Evolutionary conservation across 1,140 invertebrate genomes (phyloP), one percentile per base, ranked within the genome.

Genomic region (Drosophila sturtevanti): DNA sequence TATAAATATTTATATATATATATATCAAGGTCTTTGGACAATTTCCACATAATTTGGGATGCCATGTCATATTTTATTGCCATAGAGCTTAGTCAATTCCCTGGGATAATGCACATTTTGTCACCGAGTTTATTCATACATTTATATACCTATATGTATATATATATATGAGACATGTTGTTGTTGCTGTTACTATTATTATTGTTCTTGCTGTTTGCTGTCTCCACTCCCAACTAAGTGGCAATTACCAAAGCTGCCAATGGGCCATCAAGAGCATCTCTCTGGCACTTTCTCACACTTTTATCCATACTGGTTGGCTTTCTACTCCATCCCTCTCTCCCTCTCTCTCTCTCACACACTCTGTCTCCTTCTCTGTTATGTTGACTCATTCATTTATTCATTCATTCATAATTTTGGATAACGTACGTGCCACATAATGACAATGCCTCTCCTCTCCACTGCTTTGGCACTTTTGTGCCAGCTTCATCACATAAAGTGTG

Each of bases 371-470:
- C n/a, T 18, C n/a, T 24, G 3, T 4, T 18, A 2, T 27, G 24
- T 44, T 14, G 16, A 14, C 41, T 31, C 44, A 68, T 54, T 59
- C 18, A 18, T 16, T 35, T n/a, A 72, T 60, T 77, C 81, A 82
- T 84, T 77, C 82, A 87, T 87, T 87, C 82, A 87, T 87, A 87
- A 87, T 87, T 87, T 84, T 89, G 87, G 16, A 41, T 44, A 22
- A 66, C 68, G 65, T 58, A 72, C 60, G 37, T 58, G 64, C 27
- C 55, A 16, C 59, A 51, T 68, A 59, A 79, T 75, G 54, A 78
- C 75, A 75, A 81, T 81, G 70, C 67, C 65, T 1, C 27, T 31
- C 5, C 27, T 6, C 27, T 1, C 27, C 27, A 4, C 27, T 6
- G 1, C 51, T 68, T 64, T 34, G 34, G 4, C 27, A 31, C 6